Evolutionary conservation across 2,113 vertebrate species (phyloP).

Genomic region (Phainopepla nitens): DNA sequence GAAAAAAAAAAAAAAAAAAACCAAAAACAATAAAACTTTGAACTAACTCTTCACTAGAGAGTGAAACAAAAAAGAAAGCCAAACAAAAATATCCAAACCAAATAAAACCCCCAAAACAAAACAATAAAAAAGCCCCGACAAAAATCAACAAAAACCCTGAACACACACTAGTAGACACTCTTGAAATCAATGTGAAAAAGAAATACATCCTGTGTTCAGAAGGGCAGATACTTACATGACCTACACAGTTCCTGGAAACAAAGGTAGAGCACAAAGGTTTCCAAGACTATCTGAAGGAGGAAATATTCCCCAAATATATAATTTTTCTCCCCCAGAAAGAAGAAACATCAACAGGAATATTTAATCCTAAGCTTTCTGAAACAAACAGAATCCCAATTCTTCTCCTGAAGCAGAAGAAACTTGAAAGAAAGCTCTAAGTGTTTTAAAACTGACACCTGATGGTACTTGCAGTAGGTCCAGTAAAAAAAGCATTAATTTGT

Average conservation of each 20-base stretch:
- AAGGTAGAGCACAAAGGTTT: not conserved
- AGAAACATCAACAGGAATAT: not conserved
- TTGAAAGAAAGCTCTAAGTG: not conserved
- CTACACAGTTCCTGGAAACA: not conserved
- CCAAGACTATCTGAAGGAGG: not conserved
- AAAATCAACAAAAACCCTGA: not conserved
- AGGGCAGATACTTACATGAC: not conserved
- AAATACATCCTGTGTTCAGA: not conserved
- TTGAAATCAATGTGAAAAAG: not conserved
- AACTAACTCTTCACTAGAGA: not conserved
- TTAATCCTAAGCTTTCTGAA: not conserved
- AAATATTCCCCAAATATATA: not conserved
- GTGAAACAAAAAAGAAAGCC: not conserved
- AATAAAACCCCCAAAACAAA: not conserved
- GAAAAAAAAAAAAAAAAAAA: not conserved
- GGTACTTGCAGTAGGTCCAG: not conserved
- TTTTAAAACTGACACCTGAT: not conserved
- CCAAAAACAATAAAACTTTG: not conserved
- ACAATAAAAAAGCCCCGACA: rapidly evolving
- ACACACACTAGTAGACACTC: not conserved
- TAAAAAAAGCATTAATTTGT: not conserved
- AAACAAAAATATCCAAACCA: not conserved
- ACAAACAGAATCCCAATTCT: not conserved
- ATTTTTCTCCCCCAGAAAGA: not conserved
- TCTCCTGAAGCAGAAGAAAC: not conserved